Evolutionary conservation across 2,797 vertebrate genomes (phyloP).

Genomic region (Anomalospiza imberbis): DNA sequence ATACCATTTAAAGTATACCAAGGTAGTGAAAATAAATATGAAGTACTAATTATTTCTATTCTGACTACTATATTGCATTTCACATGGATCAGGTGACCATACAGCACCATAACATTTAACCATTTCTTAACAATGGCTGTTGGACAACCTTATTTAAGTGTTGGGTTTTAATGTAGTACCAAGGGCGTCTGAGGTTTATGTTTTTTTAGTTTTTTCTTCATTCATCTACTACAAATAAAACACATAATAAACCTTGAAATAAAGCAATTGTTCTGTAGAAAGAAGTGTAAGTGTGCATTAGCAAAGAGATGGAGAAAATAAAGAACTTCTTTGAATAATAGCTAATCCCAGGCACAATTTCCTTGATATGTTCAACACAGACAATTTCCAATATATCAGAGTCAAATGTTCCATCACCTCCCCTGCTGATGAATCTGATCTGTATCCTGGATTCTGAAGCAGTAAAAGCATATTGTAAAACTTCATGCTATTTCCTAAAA

Average conservation of each 20-base stretch:
- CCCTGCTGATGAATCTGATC: not conserved
- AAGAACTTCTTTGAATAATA: not conserved
- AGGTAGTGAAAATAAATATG: not conserved
- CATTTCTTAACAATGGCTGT: not conserved
- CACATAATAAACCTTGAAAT: not conserved
- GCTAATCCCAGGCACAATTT: not conserved
- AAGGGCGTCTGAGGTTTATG: not conserved
- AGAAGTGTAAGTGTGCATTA: not conserved
- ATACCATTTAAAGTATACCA: not conserved
- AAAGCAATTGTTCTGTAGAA: not conserved
- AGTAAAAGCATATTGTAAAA: not conserved
- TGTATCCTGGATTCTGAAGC: not conserved
- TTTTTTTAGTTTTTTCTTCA: not conserved
- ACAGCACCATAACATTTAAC: not conserved
- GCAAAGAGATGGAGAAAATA: not conserved
- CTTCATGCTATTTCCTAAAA: not conserved
- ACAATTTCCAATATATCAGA: not conserved
- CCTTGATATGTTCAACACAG: not conserved
- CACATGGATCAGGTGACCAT: not conserved
- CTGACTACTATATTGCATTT: not conserved
- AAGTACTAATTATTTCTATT: not conserved
- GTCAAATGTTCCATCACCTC: accelerated
- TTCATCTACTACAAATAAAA: not conserved
- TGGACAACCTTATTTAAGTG: not conserved
- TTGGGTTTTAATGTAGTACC: not conserved